These are phyloP conservation scores for Drosophila funebris DNA, from an alignment of 1,140 invertebrate species.

Conservation along the genomic window DNA sequence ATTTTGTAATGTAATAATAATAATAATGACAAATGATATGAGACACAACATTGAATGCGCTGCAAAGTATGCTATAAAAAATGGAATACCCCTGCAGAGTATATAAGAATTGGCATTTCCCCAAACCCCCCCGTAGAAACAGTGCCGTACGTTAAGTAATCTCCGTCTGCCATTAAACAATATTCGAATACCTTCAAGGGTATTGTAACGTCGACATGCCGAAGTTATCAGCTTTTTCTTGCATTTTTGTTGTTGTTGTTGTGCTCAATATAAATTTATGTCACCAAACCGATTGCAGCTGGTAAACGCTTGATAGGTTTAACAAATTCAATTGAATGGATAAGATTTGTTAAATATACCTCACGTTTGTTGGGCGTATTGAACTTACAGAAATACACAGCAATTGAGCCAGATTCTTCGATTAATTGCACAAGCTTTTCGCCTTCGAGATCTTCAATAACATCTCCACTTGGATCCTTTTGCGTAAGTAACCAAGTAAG, in stretches of 20 bases:
- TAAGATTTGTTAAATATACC: slow-evolving; percentile 41
- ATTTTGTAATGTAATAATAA: not conserved
- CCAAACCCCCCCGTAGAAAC: not conserved
- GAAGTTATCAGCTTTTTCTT: not conserved
- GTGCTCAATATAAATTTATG: slow-evolving; percentile 43
- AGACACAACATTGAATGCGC: slow-evolving; percentile 5
- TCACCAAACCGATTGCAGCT: slow-evolving; percentile 81
- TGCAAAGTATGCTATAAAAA: slow-evolving; percentile 11
- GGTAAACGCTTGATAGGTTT: slow-evolving; percentile 42
- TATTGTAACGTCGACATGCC: slow-evolving; percentile 1
- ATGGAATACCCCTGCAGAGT: not conserved
- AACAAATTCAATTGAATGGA: slow-evolving; percentile 19
- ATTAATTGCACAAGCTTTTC: slow-evolving; percentile 92
- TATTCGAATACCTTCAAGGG: not conserved
- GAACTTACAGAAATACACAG: slow-evolving; percentile 96
- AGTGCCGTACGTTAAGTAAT: not conserved
- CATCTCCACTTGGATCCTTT: slow-evolving; percentile 94
- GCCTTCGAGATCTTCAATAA: slow-evolving; percentile 95
- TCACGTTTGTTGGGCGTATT: slow-evolving; percentile 18
- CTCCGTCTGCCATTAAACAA: not conserved
- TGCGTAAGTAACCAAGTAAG: slow-evolving; percentile 95
- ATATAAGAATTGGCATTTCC: not conserved
- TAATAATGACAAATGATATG: not conserved
- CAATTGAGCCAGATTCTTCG: slow-evolving; percentile 92
- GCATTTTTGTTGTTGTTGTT: not conserved